Evolutionary conservation across 2,113 vertebrate genomes (phyloP).

Genomic region (Australoheros scitulus): DNA sequence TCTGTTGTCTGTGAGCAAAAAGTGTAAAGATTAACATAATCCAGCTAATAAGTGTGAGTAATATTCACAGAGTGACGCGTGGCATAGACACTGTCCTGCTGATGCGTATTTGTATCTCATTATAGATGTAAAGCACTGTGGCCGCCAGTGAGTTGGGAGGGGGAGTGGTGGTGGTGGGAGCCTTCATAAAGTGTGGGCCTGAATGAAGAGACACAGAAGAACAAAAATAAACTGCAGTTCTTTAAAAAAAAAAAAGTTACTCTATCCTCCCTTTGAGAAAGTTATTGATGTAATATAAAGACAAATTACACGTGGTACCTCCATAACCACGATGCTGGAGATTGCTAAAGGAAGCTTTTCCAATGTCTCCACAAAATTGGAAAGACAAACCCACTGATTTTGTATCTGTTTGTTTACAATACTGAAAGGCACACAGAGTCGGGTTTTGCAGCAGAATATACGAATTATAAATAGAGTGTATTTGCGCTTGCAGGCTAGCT

Average conservation of each 20-base stretch:
- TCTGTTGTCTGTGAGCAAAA: slow-evolving; percentile 80
- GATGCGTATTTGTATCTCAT: slow-evolving; percentile 81
- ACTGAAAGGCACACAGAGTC: slow-evolving; percentile 32
- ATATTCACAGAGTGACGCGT: slow-evolving; percentile 81
- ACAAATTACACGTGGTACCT: not conserved
- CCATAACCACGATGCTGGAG: not conserved
- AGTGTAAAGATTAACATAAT: slow-evolving; percentile 83
- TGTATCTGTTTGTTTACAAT: slow-evolving; percentile 32
- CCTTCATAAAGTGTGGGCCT: slow-evolving; percentile 42
- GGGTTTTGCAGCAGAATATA: slow-evolving; percentile 60
- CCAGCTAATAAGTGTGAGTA: slow-evolving; percentile 81
- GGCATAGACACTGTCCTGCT: slow-evolving; percentile 78
- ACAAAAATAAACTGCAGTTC: slow-evolving; percentile 18
- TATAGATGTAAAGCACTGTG: slow-evolving; percentile 78
- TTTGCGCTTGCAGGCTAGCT: slow-evolving; percentile 70
- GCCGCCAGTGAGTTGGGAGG: slow-evolving; percentile 13
- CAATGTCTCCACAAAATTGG: slow-evolving; percentile 30
- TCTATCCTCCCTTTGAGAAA: not conserved
- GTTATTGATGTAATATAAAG: slow-evolving; percentile 12
- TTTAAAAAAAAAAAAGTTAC: slow-evolving; percentile 21
- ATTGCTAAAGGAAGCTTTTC: slow-evolving; percentile 20
- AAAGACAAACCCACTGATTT: slow-evolving; percentile 22
- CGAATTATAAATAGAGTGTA: slow-evolving; percentile 74
- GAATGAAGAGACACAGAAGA: slow-evolving; percentile 32
- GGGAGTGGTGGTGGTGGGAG: slow-evolving; percentile 29